phyloP scores from a whole-genome alignment of 37 sponge, comb jelly and placozoan species.

The Agelas oroides region DNA sequence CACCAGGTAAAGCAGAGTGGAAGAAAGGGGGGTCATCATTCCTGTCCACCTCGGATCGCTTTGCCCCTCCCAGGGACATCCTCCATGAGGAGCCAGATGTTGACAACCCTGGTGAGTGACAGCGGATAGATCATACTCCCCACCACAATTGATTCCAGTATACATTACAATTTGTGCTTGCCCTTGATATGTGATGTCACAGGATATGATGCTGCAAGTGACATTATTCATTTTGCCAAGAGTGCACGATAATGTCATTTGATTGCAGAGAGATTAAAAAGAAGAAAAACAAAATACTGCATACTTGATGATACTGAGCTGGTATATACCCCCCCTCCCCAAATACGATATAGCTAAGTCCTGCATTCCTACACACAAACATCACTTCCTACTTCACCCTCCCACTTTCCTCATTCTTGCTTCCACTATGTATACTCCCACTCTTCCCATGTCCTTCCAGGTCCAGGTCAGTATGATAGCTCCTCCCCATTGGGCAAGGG shows the following conservation, averaged over 20 bases:
- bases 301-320: no score
- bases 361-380: no score
- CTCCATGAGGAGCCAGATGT: slow-evolving; percentile 73
- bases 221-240: no score
- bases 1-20: slow-evolving; percentile 9
- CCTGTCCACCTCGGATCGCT: slow-evolving; percentile 73
- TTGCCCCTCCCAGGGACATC: slow-evolving; percentile 81
- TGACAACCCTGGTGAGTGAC: slow-evolving; percentile 74
- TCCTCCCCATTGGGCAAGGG: not conserved
- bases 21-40: slow-evolving; percentile 62
- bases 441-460: slow-evolving; percentile 17
- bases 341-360: no score
- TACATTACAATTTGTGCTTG: no score
- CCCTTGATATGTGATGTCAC: no score
- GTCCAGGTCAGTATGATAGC: slow-evolving; percentile 82
- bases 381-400: not conserved
- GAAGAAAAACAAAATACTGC: no score
- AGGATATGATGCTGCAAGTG: no score
- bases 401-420: not conserved
- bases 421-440: not conserved
- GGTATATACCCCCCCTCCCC: no score
- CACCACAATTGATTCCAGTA: not conserved
- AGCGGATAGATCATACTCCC: no score
- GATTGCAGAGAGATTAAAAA: no score
- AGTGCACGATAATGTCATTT: no score